phyloP scores from a whole-genome alignment of 1,140 invertebrate genomes.

The Magallana ariakensis region DNA sequence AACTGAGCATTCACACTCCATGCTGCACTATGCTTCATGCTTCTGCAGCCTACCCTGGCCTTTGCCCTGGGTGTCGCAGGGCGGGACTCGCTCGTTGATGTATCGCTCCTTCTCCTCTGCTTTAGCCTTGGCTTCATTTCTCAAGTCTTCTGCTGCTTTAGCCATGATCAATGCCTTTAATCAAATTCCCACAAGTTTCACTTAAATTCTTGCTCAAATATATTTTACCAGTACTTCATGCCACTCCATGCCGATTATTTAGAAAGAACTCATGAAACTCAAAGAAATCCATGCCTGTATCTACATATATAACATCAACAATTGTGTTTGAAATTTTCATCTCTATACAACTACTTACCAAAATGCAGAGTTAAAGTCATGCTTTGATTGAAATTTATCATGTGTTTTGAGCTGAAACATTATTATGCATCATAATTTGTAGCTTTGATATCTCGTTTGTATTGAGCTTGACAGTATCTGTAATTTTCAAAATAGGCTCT shows the following conservation, averaged over 20 bases:
- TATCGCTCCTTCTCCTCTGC: constrained; percentile 98
- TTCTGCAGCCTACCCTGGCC: constrained; percentile 86
- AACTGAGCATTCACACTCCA: background rate
- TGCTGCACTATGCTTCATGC: constrained; percentile 31
- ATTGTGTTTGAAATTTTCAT: too few relatives aligned
- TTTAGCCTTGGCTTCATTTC: constrained; percentile 99
- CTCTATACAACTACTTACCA: too few relatives aligned
- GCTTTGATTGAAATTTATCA: background rate
- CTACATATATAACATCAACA: too few relatives aligned
- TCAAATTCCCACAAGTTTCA: background rate
- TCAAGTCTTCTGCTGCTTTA: constrained; percentile 99
- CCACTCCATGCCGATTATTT: background rate
- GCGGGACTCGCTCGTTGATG: constrained; percentile 94
- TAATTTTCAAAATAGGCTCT: too few relatives aligned
- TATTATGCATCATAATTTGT: too few relatives aligned
- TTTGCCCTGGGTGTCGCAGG: constrained; percentile 92
- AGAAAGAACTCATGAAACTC: background rate
- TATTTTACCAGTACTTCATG: background rate
- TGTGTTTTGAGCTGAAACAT: background rate
- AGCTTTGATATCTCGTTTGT: too few relatives aligned
- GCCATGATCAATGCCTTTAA: constrained; percentile 95
- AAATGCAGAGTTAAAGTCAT: too few relatives aligned
- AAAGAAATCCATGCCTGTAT: too few relatives aligned
- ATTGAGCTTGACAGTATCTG: too few relatives aligned
- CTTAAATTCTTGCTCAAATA: background rate